Conservation (phyloP, 53 echinoderm and acorn worm genomes). For the Antedon mediterranea region DNA sequence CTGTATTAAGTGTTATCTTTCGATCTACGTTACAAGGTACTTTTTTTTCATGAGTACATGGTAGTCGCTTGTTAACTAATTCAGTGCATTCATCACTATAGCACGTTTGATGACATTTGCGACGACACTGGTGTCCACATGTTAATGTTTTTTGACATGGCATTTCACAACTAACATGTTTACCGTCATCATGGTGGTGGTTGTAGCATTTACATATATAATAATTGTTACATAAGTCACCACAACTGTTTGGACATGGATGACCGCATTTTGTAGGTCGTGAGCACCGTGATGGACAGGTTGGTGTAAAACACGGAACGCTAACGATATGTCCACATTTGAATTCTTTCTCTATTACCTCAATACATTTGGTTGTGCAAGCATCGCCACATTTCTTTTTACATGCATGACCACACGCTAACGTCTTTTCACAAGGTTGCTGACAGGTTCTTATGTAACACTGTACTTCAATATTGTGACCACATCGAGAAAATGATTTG, state of each 20-base stretch:
- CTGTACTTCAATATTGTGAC: not conserved
- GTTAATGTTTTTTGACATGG: slow-evolving; percentile 26
- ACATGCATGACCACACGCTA: slow-evolving; percentile 36
- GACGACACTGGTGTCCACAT: slow-evolving; percentile 60
- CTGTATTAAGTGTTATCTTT: no score
- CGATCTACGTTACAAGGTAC: no score
- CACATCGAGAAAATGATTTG: not conserved
- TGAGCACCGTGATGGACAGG: slow-evolving; percentile 18
- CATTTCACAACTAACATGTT: slow-evolving; percentile 27
- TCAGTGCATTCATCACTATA: no score
- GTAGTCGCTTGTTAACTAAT: no score
- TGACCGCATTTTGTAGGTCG: slow-evolving; percentile 33
- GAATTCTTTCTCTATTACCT: slow-evolving; percentile 16
- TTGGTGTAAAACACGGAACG: slow-evolving; percentile 21
- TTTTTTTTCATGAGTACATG: slow-evolving; percentile 19
- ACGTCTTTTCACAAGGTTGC: slow-evolving; percentile 19
- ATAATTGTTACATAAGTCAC: slow-evolving; percentile 55
- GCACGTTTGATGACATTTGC: slow-evolving; percentile 43
- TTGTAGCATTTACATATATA: slow-evolving; percentile 6
- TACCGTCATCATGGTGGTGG: slow-evolving; percentile 16
- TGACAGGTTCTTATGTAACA: not conserved
- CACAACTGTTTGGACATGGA: slow-evolving; percentile 30
- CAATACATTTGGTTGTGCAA: slow-evolving; percentile 15
- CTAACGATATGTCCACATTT: slow-evolving; percentile 43
- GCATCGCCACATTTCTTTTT: slow-evolving; percentile 12